A percentile compares a stretch with the other conserved stretches of the same genome.
Evolutionary conservation across 2,113 vertebrate genomes (phyloP).

Genomic region (Leptocoma aspasia): DNA sequence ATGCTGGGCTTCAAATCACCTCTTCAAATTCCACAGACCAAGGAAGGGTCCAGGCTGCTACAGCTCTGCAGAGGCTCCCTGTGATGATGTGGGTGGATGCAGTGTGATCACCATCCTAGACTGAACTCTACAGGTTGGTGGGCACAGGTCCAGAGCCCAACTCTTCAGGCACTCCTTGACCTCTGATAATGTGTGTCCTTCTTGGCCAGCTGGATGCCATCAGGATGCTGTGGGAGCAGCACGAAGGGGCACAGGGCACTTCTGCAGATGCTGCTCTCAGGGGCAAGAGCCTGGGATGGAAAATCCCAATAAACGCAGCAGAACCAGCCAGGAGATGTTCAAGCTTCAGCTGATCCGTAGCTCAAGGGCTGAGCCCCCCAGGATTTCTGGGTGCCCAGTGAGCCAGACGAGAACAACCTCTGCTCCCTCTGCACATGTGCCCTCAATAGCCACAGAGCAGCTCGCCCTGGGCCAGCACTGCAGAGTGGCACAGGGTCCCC

Average conservation of each 20-base stretch:
- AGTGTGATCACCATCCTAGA: background rate
- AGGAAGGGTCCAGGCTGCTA: background rate
- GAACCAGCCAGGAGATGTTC: background rate
- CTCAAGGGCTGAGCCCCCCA: background rate
- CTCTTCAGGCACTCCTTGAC: background rate
- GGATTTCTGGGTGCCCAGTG: background rate
- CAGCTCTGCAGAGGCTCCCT: background rate
- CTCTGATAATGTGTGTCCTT: background rate
- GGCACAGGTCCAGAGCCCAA: background rate
- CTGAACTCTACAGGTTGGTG: accelerated
- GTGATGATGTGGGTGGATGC: accelerated
- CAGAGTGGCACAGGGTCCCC: background rate
- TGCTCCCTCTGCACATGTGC: background rate
- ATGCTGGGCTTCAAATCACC: background rate
- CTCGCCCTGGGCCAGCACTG: accelerated
- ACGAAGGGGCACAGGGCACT: background rate
- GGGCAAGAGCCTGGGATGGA: background rate
- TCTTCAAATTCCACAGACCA: background rate
- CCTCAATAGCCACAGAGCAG: background rate
- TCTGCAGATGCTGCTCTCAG: background rate
- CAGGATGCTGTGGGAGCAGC: background rate
- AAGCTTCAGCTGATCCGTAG: background rate
- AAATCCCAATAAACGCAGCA: background rate
- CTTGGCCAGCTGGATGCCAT: background rate
- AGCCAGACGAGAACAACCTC: background rate